A percentile compares a stretch with the other conserved stretches of the same genome.
phyloP scores from a whole-genome alignment of 2,888 invertebrate genomes.

The Serrognathus titanus region DNA sequence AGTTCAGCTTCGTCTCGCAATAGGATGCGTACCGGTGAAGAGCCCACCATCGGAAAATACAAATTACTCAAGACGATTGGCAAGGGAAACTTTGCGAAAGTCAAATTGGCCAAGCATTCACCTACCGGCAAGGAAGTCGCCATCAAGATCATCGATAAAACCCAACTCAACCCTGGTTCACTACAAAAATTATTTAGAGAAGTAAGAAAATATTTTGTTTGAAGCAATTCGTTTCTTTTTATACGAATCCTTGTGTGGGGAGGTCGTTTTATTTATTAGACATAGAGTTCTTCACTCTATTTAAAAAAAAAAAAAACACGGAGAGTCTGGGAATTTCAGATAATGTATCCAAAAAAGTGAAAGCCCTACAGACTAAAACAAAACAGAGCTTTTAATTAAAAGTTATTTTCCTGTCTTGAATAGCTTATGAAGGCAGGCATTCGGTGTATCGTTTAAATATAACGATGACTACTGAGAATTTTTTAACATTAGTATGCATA shows the following conservation, averaged over 20 bases:
- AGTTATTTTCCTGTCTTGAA: too few species aligned
- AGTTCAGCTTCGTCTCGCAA: conserved; percentile 49
- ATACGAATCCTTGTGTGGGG: background rate
- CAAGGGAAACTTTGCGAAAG: conserved; percentile 99
- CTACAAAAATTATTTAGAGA: conserved; percentile 92
- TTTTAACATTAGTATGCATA: too few species aligned
- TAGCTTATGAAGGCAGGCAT: too few species aligned
- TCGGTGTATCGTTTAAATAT: too few species aligned
- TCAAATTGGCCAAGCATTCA: conserved; percentile 98
- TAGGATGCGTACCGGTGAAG: conserved; percentile 76
- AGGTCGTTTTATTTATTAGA: too few species aligned
- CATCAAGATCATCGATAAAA: conserved; percentile 99
- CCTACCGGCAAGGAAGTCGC: conserved; percentile 99
- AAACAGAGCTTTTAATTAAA: too few species aligned
- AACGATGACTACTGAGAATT: too few species aligned
- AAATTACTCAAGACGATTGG: conserved; percentile 99
- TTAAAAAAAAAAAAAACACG: too few species aligned
- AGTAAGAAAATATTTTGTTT: conserved; percentile 47
- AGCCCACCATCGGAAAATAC: conserved; percentile 98
- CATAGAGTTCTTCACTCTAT: too few species aligned
- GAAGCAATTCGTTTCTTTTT: background rate
- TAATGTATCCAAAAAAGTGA: too few species aligned
- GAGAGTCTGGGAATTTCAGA: too few species aligned
- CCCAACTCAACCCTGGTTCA: conserved; percentile 97
- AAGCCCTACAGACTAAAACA: too few species aligned